Percentiles rank a stretch among this genome's conserved stretches.
phyloP scores from a whole-genome alignment of 2,113 vertebrate species.

The Egretta garzetta region DNA sequence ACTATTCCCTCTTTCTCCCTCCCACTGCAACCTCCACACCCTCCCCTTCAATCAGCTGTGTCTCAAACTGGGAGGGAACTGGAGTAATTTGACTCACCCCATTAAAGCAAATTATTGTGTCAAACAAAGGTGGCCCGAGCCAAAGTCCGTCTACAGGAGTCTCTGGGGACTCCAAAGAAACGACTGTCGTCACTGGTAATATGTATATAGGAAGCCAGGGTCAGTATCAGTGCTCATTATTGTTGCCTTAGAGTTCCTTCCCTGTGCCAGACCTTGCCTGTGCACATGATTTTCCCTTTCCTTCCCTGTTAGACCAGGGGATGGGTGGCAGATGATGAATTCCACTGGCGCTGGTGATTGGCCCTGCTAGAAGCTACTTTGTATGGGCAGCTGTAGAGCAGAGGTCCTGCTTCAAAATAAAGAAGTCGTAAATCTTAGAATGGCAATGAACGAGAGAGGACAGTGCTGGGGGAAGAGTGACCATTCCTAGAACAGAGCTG shows the following conservation, averaged over 20 bases:
- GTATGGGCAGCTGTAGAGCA: neutral
- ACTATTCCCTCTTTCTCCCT: neutral
- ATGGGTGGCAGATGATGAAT: neutral
- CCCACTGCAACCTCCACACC: neutral
- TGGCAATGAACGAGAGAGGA: neutral
- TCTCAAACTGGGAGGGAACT: neutral
- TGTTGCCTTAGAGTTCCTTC: neutral
- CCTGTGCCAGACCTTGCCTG: neutral
- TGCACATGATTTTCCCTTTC: neutral
- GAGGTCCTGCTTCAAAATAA: neutral
- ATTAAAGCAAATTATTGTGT: slow-evolving; percentile 9
- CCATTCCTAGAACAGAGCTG: neutral
- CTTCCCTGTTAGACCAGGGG: neutral
- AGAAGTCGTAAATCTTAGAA: neutral
- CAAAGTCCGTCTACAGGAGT: neutral
- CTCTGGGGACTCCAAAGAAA: neutral
- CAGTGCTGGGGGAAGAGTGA: neutral
- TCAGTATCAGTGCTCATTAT: rapidly evolving
- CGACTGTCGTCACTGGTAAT: neutral
- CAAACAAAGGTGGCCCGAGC: neutral
- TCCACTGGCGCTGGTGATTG: neutral
- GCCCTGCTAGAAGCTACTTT: neutral
- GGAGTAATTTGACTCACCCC: neutral
- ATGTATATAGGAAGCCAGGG: neutral
- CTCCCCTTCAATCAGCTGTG: neutral